Conservation (phyloP, 2,113 vertebrate species). For the Rafetus swinhoei region DNA sequence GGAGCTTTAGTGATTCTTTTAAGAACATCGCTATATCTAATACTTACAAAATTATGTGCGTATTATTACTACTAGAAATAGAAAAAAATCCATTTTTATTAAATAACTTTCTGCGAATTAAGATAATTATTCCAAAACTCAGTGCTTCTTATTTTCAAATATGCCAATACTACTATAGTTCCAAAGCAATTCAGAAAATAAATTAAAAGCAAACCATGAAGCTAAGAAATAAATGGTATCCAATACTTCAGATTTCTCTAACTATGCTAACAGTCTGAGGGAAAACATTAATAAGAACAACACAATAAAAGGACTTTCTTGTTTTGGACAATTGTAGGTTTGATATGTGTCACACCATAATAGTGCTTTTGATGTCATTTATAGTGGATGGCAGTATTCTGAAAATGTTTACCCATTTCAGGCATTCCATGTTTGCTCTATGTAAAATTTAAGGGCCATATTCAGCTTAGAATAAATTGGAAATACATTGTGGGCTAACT, state of each 20-base stretch:
- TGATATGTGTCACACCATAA: not conserved
- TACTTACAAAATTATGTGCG: not conserved
- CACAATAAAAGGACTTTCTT: not conserved
- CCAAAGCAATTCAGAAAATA: not conserved
- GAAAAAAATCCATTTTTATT: constrained; percentile 47
- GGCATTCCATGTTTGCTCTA: not conserved
- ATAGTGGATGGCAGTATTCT: not conserved
- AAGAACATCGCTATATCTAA: constrained; percentile 10
- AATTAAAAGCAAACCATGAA: not conserved
- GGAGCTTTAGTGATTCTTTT: not conserved
- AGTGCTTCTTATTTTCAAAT: not conserved
- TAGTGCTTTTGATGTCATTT: not conserved
- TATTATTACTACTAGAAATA: not conserved
- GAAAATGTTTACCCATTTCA: constrained; percentile 30
- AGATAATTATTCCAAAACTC: constrained; percentile 26
- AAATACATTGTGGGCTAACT: not conserved
- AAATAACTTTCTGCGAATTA: constrained; percentile 40
- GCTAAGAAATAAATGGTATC: constrained; percentile 23
- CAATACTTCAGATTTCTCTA: not conserved
- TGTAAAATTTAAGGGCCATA: not conserved
- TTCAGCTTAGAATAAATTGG: not conserved
- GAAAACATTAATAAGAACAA: not conserved
- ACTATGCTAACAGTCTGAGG: constrained; percentile 3
- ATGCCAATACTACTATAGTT: not conserved
- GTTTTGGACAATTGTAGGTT: not conserved